phyloP scores from a whole-genome alignment of 2,113 vertebrate genomes.

The Myrmecophaga tridactyla region DNA sequence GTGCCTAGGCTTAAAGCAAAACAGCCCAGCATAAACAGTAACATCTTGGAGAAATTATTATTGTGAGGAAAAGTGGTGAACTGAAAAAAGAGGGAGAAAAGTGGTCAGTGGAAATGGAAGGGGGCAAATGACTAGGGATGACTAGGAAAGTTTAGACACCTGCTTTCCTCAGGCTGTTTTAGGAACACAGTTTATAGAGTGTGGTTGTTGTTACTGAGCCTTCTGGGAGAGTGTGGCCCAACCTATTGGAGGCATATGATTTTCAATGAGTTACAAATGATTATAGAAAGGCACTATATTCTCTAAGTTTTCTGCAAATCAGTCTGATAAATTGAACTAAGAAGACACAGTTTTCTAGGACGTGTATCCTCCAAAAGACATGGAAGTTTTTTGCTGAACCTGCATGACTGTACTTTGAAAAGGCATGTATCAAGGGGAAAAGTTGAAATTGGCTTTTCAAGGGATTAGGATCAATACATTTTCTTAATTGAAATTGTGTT shows the following conservation, averaged over 20 bases:
- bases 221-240: background rate
- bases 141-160: background rate
- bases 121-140: background rate
- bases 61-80: background rate
- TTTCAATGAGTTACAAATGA: background rate
- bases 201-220: background rate
- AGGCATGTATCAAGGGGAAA: background rate
- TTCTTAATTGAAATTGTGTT: background rate
- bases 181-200: background rate
- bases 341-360: no score
- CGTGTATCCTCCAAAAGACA: background rate
- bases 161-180: background rate
- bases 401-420: background rate
- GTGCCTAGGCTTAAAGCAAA: background rate
- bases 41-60: background rate
- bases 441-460: background rate
- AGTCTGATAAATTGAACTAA: no score
- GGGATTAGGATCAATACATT: background rate
- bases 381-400: background rate
- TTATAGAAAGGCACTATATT: no score
- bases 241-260: background rate
- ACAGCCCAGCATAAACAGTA: background rate
- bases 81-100: background rate
- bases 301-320: no score
- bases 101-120: no score